Evolutionary conservation across 2,113 vertebrate genomes (phyloP).

Genomic region (Ptilorrhoa leucosticta): DNA sequence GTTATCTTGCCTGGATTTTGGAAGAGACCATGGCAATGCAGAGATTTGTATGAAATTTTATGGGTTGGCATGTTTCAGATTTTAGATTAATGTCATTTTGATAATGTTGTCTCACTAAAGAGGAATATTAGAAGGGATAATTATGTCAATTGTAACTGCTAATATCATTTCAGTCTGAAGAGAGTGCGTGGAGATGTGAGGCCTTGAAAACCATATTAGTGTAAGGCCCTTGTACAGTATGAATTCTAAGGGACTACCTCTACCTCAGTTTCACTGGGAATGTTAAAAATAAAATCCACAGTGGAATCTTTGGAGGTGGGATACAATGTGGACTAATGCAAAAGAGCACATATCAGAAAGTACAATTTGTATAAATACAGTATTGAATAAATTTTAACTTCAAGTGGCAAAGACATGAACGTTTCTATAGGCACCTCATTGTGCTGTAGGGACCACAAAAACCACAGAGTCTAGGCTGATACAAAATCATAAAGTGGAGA

Average conservation of each 20-base stretch:
- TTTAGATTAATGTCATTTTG: not conserved
- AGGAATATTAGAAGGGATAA: not conserved
- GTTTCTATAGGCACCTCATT: not conserved
- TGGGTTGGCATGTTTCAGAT: not conserved
- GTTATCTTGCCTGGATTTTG: not conserved
- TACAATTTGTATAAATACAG: not conserved
- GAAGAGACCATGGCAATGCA: not conserved
- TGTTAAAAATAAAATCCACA: not conserved
- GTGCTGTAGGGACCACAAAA: not conserved
- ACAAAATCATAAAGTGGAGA: not conserved
- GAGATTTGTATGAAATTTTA: not conserved
- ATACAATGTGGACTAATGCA: not conserved
- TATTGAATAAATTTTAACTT: conserved; percentile 36
- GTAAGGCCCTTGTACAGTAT: not conserved
- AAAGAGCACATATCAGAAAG: not conserved
- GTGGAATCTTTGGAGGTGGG: not conserved
- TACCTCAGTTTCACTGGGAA: not conserved
- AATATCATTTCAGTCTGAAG: not conserved
- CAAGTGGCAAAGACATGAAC: not conserved
- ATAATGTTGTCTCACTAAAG: not conserved
- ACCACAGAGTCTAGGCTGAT: not conserved
- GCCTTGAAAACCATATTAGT: not conserved
- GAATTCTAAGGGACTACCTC: not conserved
- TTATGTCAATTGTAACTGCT: not conserved
- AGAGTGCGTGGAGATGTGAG: not conserved